These are phyloP conservation scores for Zelostemma sp. DNA, from an alignment of 1,140 invertebrate genomes.

Conservation along the genomic window DNA sequence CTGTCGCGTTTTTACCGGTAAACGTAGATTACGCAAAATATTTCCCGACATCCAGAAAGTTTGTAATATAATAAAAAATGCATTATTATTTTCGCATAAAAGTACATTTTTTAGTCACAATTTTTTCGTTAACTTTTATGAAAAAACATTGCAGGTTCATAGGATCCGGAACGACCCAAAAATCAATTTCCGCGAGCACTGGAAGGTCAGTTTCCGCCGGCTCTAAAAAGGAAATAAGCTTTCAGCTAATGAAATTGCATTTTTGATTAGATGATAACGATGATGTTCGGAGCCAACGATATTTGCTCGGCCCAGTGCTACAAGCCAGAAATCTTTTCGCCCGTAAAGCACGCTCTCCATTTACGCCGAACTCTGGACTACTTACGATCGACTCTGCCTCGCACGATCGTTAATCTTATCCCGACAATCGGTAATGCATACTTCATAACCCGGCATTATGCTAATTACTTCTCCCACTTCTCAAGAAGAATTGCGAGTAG, in stretches of 20 bases:
- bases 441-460: background rate
- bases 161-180: conserved; percentile 76
- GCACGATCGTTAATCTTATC: conserved; percentile 83
- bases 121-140: too few relatives aligned
- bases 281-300: conserved; percentile 90
- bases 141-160: too few relatives aligned
- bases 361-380: conserved; percentile 78
- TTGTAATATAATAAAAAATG: too few relatives aligned
- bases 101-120: too few relatives aligned
- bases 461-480: too few relatives aligned
- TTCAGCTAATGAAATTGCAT: too few relatives aligned
- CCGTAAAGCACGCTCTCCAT: conserved; percentile 74
- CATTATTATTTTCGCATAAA: too few relatives aligned
- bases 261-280: conserved; percentile 74
- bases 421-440: conserved; percentile 77
- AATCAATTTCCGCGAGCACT: conserved; percentile 77
- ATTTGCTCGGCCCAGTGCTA: conserved; percentile 84
- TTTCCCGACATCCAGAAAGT: too few relatives aligned
- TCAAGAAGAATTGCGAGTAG: too few relatives aligned
- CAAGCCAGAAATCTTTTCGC: conserved; percentile 73
- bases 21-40: too few relatives aligned
- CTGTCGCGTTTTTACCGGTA: too few relatives aligned
- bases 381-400: conserved; percentile 76
- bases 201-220: conserved; percentile 76
- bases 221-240: background rate